Base-by-base conservation (phyloP, 1,140 invertebrate species). In the Zaprionus africanus region DNA sequence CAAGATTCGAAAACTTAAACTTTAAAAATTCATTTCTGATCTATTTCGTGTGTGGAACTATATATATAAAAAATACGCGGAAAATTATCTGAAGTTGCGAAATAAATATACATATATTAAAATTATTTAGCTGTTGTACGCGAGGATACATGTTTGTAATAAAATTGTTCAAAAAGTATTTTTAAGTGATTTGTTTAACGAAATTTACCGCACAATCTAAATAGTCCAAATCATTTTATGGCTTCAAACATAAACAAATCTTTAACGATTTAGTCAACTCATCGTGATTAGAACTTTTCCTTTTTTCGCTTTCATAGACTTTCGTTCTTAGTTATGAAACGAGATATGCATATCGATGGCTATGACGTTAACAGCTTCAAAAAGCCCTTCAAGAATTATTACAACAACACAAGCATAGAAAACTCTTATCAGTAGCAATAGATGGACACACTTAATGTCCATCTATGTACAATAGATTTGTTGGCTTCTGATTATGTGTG, bases 221-320 rank as follows among this genome's bases (percentile, higher is more conserved):
- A 53, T 41, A 51, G 31, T 11, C 31, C 19, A 34, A 63, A 54
- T 54, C 15, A 56, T n/a, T 64, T 64, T 31, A 60, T 43, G 38
- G 15, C 19, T 0, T 36, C 4, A 31, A 66, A 51, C 31, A 60
- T 22, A 61, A 61, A 53, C 34, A 41, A 58, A 38, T 43, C 17
- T 26, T 26, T 31, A 38, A 15, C 28, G 1, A 24, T 38, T 41
- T 66, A 26, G 13, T 15, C 54, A 53, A 76, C 6, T 76, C 59
- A 76, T 12, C 67, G 57, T 61, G 71, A 68, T 57, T 74, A 49
- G 13, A 19, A 34, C 11, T 1, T 12, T 24, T 13, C 3, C 46
- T 4, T 5, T 51, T 51, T 51, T 7, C 24, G 12, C 9, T 51
- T 19, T 12, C 11, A 24, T 12, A 24, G 9, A 51, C 12, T 51